Conservation (phyloP, 30 jellyfish, hydroid and myxozoan species). For the Sanderia malayensis region DNA sequence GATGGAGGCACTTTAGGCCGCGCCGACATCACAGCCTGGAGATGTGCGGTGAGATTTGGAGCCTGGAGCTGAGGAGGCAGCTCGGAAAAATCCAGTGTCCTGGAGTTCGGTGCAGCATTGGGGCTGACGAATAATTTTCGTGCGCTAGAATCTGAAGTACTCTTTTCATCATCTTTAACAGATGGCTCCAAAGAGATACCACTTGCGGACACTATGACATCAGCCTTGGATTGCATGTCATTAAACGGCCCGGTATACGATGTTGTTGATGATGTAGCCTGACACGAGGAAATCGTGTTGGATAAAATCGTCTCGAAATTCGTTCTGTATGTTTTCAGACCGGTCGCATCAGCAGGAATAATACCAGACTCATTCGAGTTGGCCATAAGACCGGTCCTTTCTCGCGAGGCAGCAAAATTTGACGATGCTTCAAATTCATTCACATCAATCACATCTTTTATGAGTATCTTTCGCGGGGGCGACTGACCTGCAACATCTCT, state of each 20-base stretch:
- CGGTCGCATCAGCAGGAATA: neutral
- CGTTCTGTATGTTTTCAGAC: neutral
- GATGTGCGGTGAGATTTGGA: conserved; percentile 93
- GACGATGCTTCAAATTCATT: conserved; percentile 7
- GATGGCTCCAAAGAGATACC: neutral
- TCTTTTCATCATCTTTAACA: neutral
- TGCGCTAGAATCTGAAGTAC: conserved; percentile 22
- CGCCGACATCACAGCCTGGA: conserved; percentile 85
- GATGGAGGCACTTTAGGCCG: conserved; percentile 36
- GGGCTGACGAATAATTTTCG: conserved; percentile 36
- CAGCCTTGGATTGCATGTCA: neutral
- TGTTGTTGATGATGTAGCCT: conserved; percentile 1
- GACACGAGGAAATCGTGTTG: conserved; percentile 38
- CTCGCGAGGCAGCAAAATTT: no score
- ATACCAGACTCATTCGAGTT: neutral
- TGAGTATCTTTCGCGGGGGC: conserved; percentile 33
- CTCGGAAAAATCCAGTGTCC: conserved; percentile 47
- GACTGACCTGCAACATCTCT: conserved; percentile 9
- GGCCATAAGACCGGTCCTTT: neutral
- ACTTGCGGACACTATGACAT: neutral
- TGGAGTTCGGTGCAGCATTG: conserved; percentile 33
- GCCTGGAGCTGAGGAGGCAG: conserved; percentile 99
- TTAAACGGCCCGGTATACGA: neutral
- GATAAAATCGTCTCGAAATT: conserved; percentile 59
- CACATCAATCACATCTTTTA: conserved; percentile 26